These are phyloP conservation scores for Macrotis lagotis DNA, from an alignment of 2,113 vertebrate species.

Conservation along the genomic window DNA sequence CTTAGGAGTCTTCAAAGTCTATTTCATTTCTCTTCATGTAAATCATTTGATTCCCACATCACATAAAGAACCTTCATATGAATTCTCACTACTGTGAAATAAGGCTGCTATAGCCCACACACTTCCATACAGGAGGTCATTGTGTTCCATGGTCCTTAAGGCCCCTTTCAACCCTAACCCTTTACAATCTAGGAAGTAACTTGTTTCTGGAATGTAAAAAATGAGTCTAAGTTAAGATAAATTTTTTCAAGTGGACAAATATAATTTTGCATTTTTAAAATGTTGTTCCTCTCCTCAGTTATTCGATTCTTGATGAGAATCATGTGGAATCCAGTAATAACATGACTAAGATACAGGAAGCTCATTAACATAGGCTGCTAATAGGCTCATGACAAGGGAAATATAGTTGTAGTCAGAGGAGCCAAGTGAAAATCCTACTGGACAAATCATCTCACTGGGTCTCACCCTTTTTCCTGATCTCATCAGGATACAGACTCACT, in stretches of 20 bases:
- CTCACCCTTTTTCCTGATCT: too few relatives aligned
- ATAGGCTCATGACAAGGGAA: neutral
- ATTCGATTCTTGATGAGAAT: neutral
- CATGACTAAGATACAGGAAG: neutral
- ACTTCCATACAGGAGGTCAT: neutral
- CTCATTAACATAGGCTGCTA: neutral
- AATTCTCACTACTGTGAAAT: neutral
- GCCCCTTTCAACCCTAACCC: neutral
- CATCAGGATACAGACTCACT: too few relatives aligned
- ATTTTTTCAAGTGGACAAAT: neutral
- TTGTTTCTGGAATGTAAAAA: constrained; percentile 3
- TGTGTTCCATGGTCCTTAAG: neutral
- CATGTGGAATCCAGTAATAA: neutral
- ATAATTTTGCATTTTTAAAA: neutral
- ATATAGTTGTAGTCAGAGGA: neutral
- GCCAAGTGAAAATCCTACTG: neutral
- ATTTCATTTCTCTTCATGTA: neutral
- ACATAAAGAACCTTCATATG: constrained; percentile 34
- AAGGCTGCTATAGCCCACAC: neutral
- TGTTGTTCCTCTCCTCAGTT: neutral
- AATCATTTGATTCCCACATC: constrained; percentile 39
- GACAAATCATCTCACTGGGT: neutral
- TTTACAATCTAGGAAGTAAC: neutral
- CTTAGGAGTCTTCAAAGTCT: constrained; percentile 4
- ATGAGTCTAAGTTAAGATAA: neutral